Conservation (phyloP, 1,140 invertebrate species). For the Bacillus rossius region DNA sequence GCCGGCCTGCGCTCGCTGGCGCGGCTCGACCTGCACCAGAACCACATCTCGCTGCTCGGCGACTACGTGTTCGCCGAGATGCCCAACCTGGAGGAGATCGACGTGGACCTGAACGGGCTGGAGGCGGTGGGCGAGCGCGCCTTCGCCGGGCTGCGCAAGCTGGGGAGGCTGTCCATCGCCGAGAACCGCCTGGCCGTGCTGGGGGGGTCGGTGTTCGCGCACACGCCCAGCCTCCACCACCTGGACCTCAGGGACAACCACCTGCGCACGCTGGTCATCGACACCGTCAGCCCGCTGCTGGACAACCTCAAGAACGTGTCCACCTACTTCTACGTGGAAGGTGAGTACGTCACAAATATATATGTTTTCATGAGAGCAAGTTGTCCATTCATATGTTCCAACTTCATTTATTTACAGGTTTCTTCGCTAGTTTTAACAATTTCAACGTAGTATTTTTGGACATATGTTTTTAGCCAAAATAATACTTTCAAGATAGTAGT, state of each 20-base stretch:
- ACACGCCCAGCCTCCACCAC: conserved; percentile 55
- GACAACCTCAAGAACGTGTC: conserved; percentile 63
- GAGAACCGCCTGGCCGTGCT: conserved; percentile 64
- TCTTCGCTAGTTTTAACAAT: too few relatives aligned
- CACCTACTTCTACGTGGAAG: conserved; percentile 65
- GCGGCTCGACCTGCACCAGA: conserved; percentile 60
- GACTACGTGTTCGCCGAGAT: conserved; percentile 69
- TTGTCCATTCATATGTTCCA: too few relatives aligned
- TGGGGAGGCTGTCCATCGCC: conserved; percentile 62
- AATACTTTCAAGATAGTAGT: too few relatives aligned
- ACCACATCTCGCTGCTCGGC: conserved; percentile 62
- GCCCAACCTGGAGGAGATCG: conserved; percentile 59
- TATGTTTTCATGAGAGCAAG: too few relatives aligned
- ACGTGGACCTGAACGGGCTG: conserved; percentile 65
- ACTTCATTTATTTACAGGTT: too few relatives aligned
- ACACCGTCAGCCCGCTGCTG: conserved; percentile 64
- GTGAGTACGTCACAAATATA: conserved; percentile 63
- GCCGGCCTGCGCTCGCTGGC: conserved; percentile 57
- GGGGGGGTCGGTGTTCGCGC: conserved; percentile 56
- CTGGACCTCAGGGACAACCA: conserved; percentile 67
- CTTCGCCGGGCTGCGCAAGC: conserved; percentile 59
- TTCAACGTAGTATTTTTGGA: too few relatives aligned
- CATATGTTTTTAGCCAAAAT: too few relatives aligned
- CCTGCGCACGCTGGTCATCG: conserved; percentile 64
- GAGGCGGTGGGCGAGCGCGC: conserved; percentile 61